A percentile compares a stretch with the other conserved stretches of the same genome.
Conservation (phyloP, 1,140 invertebrate genomes). For the Zaprionus taronus region DNA sequence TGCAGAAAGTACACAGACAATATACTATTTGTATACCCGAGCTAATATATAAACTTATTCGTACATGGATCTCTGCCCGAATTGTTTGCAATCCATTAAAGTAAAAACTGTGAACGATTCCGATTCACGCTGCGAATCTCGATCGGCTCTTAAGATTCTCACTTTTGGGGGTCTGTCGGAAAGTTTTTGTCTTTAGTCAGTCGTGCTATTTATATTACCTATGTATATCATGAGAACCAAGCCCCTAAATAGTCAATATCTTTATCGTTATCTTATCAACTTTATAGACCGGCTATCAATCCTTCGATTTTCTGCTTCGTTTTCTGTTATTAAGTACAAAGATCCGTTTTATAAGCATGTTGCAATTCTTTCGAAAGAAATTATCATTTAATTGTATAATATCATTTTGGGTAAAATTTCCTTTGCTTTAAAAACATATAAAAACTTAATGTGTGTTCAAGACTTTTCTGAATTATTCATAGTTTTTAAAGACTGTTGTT, state of each 20-base stretch:
- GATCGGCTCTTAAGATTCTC: neutral
- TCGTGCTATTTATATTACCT: neutral
- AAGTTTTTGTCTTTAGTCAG: constrained; percentile 9
- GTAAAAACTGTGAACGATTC: neutral
- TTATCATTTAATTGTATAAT: neutral
- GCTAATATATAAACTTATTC: neutral
- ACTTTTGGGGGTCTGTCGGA: constrained; percentile 13
- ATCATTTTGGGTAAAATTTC: neutral
- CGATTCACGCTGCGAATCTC: neutral
- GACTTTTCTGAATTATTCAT: neutral
- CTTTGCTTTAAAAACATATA: neutral
- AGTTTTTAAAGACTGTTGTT: neutral
- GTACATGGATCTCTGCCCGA: neutral
- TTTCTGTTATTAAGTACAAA: neutral
- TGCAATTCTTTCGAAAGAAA: neutral
- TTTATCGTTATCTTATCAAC: constrained; percentile 26
- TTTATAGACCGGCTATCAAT: constrained; percentile 12
- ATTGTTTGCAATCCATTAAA: constrained; percentile 50
- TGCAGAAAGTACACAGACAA: constrained; percentile 38
- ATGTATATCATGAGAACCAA: constrained; percentile 22
- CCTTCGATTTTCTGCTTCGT: neutral
- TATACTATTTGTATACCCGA: constrained; percentile 1
- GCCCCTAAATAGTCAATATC: constrained; percentile 31
- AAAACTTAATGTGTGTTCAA: neutral
- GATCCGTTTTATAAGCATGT: neutral